A percentile compares a stretch with the other conserved stretches of the same genome.
phyloP scores from a whole-genome alignment of 2,888 invertebrate species.

The Platycheirus rosarum region DNA sequence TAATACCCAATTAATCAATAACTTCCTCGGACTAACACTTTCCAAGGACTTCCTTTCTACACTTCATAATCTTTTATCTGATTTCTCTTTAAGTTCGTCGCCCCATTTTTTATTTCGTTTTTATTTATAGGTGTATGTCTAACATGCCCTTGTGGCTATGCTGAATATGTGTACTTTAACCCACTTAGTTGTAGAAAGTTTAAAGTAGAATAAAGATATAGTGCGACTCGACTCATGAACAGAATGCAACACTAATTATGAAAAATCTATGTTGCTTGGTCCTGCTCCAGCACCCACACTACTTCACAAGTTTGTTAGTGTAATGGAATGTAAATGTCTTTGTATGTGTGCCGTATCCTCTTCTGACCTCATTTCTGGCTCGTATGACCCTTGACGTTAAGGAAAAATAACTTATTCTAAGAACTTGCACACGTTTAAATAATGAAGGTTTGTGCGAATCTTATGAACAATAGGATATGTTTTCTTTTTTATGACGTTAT shows the following conservation, averaged over 20 bases:
- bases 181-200: slow-evolving; percentile 50
- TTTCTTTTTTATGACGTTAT: slow-evolving; percentile 26
- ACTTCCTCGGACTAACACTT: no score
- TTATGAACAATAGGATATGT: slow-evolving; percentile 37
- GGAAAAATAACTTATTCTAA: slow-evolving; percentile 43
- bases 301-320: slow-evolving; percentile 46
- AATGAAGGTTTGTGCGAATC: slow-evolving; percentile 44
- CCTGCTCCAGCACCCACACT: slow-evolving; percentile 22
- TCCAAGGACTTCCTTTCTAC: background rate
- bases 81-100: slow-evolving; percentile 26
- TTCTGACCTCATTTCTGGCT: slow-evolving; percentile 54
- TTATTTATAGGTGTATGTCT: slow-evolving; percentile 27
- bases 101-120: slow-evolving; percentile 11
- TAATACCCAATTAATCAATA: no score
- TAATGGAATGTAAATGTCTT: slow-evolving; percentile 18
- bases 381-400: slow-evolving; percentile 52
- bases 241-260: slow-evolving; percentile 59
- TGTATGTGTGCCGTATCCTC: slow-evolving; percentile 32
- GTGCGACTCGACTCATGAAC: slow-evolving; percentile 12
- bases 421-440: slow-evolving; percentile 53
- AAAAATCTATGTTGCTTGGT: slow-evolving; percentile 45
- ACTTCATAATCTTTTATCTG: background rate
- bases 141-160: slow-evolving; percentile 51
- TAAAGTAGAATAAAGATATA: slow-evolving; percentile 43
- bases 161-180: slow-evolving; percentile 47